Conservation (phyloP, 2,797 vertebrate species). For the Cyclura pinguis region DNA sequence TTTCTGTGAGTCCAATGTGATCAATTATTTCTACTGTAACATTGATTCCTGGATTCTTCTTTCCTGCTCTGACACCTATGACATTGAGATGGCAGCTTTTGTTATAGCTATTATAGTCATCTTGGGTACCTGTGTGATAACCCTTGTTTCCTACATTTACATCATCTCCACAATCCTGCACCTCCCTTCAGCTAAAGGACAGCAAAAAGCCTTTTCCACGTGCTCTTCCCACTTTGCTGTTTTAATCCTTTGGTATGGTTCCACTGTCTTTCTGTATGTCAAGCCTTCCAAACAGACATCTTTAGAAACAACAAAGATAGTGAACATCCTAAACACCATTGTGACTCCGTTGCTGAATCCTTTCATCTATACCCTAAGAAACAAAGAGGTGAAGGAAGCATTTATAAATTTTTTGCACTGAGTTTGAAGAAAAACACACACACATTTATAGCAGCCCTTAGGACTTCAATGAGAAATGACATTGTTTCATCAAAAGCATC, state of each 20-base stretch:
- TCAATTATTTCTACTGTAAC: constrained; percentile 59
- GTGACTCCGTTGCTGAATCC: background rate
- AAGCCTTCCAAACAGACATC: too few species aligned
- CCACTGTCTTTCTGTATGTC: too few species aligned
- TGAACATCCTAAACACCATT: too few species aligned
- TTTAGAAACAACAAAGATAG: too few species aligned
- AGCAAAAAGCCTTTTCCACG: too few species aligned
- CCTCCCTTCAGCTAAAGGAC: too few species aligned
- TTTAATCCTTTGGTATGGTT: too few species aligned
- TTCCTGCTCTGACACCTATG: constrained; percentile 19
- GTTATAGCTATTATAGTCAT: constrained; percentile 43
- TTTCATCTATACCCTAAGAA: constrained; percentile 9
- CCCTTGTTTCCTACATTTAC: too few species aligned
- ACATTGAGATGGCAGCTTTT: constrained; percentile 40
- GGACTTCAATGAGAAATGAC: background rate
- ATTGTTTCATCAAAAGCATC: too few species aligned
- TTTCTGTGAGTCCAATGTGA: background rate
- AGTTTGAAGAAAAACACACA: background rate
- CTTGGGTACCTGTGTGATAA: too few species aligned
- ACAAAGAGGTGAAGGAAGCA: constrained; percentile 16
- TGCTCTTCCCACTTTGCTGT: too few species aligned
- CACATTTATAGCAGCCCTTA: background rate
- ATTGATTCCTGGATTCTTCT: constrained; percentile 49
- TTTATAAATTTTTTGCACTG: background rate
- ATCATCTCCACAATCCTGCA: too few species aligned